Evolutionary conservation across 2,797 vertebrate species (phyloP).

Genomic region (Myotis planiceps): DNA sequence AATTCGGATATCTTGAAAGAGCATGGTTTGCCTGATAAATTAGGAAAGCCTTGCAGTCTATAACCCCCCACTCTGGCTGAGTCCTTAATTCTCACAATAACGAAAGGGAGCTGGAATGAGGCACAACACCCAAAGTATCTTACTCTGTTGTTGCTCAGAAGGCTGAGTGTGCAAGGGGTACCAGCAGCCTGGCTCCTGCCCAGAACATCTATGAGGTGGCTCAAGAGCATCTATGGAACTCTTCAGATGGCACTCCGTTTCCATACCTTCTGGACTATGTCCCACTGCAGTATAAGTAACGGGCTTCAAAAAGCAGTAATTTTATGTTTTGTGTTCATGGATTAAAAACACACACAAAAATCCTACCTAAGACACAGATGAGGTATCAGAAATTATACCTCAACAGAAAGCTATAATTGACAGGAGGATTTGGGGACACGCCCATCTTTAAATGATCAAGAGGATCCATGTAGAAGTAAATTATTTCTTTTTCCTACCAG

Average conservation of each 20-base stretch:
- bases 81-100: not conserved
- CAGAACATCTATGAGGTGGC: not conserved
- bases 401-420: not conserved
- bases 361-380: not conserved
- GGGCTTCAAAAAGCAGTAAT: not conserved
- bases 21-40: not conserved
- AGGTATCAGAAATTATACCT: not conserved
- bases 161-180: not conserved
- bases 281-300: not conserved
- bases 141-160: not conserved
- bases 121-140: not conserved
- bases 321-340: not conserved
- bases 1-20: not conserved
- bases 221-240: not conserved
- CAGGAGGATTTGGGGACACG: not conserved
- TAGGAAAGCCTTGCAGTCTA: not conserved
- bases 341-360: not conserved
- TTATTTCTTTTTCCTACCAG: not conserved
- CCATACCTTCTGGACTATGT: not conserved
- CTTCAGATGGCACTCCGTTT: not conserved
- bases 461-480: not conserved
- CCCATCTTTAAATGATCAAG: not conserved
- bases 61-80: not conserved
- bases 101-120: not conserved
- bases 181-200: not conserved